A percentile compares a stretch with the other conserved stretches of the same genome.
phyloP scores from a whole-genome alignment of 1,140 invertebrate species.

The Tetramorium parvispinum region DNA sequence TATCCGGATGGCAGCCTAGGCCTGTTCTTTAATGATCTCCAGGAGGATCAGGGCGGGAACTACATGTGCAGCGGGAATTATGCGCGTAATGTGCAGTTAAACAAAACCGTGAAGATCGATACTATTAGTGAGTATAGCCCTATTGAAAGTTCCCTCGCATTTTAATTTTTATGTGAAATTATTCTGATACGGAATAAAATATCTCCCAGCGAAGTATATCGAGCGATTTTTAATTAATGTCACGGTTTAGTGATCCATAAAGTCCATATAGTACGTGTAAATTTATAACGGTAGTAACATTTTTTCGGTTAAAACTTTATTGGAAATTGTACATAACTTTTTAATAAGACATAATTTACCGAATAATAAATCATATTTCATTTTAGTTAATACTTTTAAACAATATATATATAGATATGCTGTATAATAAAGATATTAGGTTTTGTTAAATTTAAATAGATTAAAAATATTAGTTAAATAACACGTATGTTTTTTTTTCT shows the following conservation, averaged over 20 bases:
- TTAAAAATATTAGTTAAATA: neutral
- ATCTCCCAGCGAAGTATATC: neutral
- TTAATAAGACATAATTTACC: neutral
- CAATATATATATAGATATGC: neutral
- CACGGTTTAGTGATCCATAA: neutral
- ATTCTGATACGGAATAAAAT: neutral
- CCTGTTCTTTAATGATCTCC: slow-evolving; percentile 91
- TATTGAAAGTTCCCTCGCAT: neutral
- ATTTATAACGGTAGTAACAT: neutral
- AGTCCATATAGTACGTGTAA: neutral
- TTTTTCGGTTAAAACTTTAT: slow-evolving; percentile 10
- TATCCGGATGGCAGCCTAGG: slow-evolving; percentile 87
- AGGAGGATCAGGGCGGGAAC: slow-evolving; percentile 91
- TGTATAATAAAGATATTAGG: neutral
- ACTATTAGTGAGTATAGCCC: slow-evolving; percentile 89
- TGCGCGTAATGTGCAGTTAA: slow-evolving; percentile 88
- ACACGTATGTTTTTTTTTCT: neutral
- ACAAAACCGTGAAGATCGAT: slow-evolving; percentile 89
- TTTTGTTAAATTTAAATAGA: neutral
- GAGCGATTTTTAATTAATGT: slow-evolving; percentile 14
- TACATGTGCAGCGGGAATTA: slow-evolving; percentile 94
- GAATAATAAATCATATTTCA: neutral
- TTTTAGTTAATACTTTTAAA: neutral
- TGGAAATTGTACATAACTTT: neutral
- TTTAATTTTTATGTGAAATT: neutral